These are phyloP conservation scores for Stylophora pistillata DNA, from an alignment of 64 coral and sea anemone species.

Conservation along the genomic window DNA sequence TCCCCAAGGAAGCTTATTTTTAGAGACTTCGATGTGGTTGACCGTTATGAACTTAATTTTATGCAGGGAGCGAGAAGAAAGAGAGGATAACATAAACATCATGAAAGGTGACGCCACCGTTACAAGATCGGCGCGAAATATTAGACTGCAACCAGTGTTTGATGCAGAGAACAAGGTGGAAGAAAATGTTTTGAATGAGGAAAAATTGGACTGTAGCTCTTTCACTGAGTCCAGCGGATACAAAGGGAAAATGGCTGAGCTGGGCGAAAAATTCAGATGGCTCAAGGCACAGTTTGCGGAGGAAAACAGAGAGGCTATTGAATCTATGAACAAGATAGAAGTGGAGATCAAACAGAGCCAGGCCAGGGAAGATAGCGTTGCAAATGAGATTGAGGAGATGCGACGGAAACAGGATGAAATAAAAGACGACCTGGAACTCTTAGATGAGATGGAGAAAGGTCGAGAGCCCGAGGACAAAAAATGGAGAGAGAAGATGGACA, in stretches of 20 bases:
- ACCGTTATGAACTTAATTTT: neutral
- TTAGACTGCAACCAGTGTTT: neutral
- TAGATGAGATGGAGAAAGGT: neutral
- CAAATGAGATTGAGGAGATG: neutral
- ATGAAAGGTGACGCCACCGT: neutral
- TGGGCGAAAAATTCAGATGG: neutral
- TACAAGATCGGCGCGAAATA: neutral
- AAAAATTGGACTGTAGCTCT: neutral
- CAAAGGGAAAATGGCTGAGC: neutral
- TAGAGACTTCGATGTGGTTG: no score
- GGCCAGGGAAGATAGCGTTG: neutral
- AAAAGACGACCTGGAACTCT: neutral
- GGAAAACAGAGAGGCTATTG: neutral
- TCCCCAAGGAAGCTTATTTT: no score
- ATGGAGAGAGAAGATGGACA: slow-evolving; percentile 5
- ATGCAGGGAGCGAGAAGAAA: neutral
- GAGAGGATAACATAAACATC: neutral
- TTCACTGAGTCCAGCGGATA: neutral
- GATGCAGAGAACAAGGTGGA: neutral
- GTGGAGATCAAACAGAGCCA: neutral
- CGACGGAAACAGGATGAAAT: neutral
- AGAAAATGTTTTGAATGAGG: neutral
- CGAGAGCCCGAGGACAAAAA: slow-evolving; percentile 13
- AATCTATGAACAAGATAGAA: neutral
- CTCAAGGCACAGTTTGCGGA: neutral